Evolutionary conservation across 2,888 invertebrate genomes (phyloP).

Genomic region (Macaria liturata): DNA sequence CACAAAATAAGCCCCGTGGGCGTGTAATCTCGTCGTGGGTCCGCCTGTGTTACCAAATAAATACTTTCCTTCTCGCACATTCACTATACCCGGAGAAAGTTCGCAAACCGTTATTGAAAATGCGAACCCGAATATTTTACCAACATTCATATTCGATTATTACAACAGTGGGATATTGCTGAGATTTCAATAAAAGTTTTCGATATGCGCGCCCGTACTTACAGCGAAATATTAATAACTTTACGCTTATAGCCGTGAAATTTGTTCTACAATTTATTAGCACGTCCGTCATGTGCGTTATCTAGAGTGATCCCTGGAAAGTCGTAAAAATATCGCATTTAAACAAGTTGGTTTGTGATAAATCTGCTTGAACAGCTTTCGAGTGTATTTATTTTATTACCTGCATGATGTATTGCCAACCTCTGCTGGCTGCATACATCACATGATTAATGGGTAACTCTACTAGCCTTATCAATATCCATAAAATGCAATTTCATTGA

Average conservation of each 20-base stretch:
- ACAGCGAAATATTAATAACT: too few species aligned
- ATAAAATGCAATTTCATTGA: slow-evolving; percentile 38
- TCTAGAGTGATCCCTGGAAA: neutral
- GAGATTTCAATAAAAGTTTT: slow-evolving; percentile 24
- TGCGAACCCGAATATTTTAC: slow-evolving; percentile 59
- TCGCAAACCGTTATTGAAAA: slow-evolving; percentile 67
- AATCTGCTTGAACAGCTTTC: slow-evolving; percentile 14
- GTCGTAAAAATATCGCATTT: slow-evolving; percentile 2
- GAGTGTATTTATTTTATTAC: slow-evolving; percentile 23
- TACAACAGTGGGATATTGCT: slow-evolving; percentile 33
- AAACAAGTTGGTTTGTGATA: slow-evolving; percentile 7
- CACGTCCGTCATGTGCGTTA: neutral
- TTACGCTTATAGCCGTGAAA: too few species aligned
- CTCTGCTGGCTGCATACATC: slow-evolving; percentile 27
- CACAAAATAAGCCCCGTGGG: slow-evolving; percentile 18
- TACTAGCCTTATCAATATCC: slow-evolving; percentile 38
- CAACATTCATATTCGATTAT: slow-evolving; percentile 42
- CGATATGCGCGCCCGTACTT: slow-evolving; percentile 8
- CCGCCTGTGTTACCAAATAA: slow-evolving; percentile 74
- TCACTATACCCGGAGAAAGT: slow-evolving; percentile 60
- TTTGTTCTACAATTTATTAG: too few species aligned
- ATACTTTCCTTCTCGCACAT: slow-evolving; percentile 66
- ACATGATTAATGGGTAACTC: slow-evolving; percentile 34
- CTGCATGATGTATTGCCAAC: slow-evolving; percentile 22
- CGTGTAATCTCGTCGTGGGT: slow-evolving; percentile 67